Evolutionary conservation across 2,797 vertebrate species (phyloP), one percentile per base, ranked within the genome.

Genomic region (Pipistrellus kuhlii): DNA sequence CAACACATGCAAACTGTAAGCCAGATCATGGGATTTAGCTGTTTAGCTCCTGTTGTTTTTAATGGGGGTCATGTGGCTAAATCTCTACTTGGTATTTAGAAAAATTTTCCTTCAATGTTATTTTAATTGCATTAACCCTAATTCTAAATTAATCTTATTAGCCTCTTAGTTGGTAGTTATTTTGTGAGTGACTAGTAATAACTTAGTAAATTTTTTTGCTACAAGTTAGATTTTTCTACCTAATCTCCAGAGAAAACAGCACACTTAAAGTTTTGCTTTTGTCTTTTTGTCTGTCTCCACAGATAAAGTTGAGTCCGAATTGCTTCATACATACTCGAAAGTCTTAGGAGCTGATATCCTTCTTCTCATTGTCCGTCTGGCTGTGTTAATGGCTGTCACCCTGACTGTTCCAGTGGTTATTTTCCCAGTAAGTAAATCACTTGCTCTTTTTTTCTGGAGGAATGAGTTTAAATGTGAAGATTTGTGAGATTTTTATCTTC

Each of bases 391-490:
- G 69, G 99, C 99, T 13, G 99, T 99, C 89, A 99, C 99, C 2
- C 98, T 99, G 92, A 99, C 99, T 4, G 99, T 99, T 2, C 99
- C 99, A 3, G 99, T 99, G 25, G 99, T 99, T 85, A 99, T 99
- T 93, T 99, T 99, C 96, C 99, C 99, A 4, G 99, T 99, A 98
- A 99, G 99, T 98, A 20, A 23, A 23, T 75, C 25, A 25, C 18
- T 17, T 35, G 21, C 53, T 30, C 18, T 76, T 23, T n/a, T 32
- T 89, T 55, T n/a, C n/a, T n/a, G 3, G 41, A 17, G 48, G 12
- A 38, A 6, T n/a, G 6, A 20, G 20, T 69, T 78, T 89, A 88
- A 30, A 71, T 8, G 5, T 30, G 23, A 35, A 64, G 20, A 91
- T 82, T 51, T 32, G 41, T 80, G 68, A 51, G 8, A 35, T 62